Evolutionary conservation across 2,888 invertebrate genomes (phyloP).

Genomic region (Coenonympha arcania): DNA sequence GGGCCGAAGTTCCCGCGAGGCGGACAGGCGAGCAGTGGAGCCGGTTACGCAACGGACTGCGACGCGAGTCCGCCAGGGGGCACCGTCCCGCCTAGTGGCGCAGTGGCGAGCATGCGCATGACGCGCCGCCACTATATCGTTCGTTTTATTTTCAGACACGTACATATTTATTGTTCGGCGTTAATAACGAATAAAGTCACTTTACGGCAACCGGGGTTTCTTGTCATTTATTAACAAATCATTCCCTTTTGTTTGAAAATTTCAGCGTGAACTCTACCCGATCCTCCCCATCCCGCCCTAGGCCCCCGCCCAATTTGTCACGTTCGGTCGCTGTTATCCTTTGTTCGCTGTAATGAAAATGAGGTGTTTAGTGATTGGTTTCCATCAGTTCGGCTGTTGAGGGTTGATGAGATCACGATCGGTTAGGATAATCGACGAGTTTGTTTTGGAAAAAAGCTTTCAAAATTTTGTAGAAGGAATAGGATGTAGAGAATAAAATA

Average conservation of each 20-base stretch:
- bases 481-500: no score
- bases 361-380: conserved; percentile 8
- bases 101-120: conserved; percentile 73
- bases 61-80: conserved; percentile 68
- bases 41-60: conserved; percentile 72
- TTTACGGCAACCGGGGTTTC: conserved; percentile 1
- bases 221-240: conserved; percentile 10
- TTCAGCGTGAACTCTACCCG: not conserved
- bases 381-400: conserved; percentile 6
- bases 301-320: not conserved
- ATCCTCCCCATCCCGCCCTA: no score
- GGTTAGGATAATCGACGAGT: not conserved
- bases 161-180: conserved; percentile 22
- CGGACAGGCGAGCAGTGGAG: conserved; percentile 62
- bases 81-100: conserved; percentile 67
- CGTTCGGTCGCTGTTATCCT: conserved; percentile 6
- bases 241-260: not conserved
- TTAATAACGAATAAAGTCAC: conserved; percentile 20
- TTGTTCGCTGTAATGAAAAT: conserved; percentile 13
- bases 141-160: conserved; percentile 27
- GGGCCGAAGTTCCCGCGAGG: conserved; percentile 65
- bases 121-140: conserved; percentile 22
- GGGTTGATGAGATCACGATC: not conserved
- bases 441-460: not conserved
- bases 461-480: not conserved